phyloP scores from a whole-genome alignment of 2,888 invertebrate species.

The Chaetogeoica ovagalla region DNA sequence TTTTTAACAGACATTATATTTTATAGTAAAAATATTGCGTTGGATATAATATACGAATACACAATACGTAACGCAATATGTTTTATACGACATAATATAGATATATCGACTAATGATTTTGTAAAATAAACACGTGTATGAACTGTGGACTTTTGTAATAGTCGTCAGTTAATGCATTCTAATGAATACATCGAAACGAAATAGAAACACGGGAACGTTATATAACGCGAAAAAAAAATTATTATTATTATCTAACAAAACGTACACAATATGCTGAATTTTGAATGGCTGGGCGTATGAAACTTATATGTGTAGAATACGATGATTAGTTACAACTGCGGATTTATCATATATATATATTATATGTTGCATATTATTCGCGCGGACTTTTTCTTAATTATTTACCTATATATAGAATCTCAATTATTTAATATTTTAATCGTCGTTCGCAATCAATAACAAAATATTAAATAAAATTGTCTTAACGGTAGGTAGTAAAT shows the following conservation, averaged over 20 bases:
- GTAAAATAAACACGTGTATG: constrained; percentile 15
- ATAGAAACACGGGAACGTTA: neutral
- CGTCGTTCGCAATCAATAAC: too few relatives aligned
- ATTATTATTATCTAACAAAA: constrained; percentile 26
- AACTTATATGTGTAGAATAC: neutral
- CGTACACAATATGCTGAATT: neutral
- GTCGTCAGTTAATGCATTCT: neutral
- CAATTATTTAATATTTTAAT: too few relatives aligned
- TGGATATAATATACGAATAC: neutral
- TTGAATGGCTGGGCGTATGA: neutral
- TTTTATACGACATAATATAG: neutral
- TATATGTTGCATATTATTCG: too few relatives aligned
- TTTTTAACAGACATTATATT: too few relatives aligned
- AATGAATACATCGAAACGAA: neutral
- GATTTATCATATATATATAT: too few relatives aligned
- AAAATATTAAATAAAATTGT: too few relatives aligned
- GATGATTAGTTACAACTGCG: neutral
- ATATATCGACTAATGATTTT: neutral
- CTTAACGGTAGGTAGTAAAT: too few relatives aligned
- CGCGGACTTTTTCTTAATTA: too few relatives aligned
- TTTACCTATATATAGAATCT: too few relatives aligned
- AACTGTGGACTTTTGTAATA: constrained; percentile 3
- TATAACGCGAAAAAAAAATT: neutral
- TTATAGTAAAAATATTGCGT: too few relatives aligned
- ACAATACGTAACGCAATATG: neutral